Percentiles rank a stretch among this genome's conserved stretches.
Conservation (phyloP, 2,888 invertebrate species). For the Orthosia gothica region DNA sequence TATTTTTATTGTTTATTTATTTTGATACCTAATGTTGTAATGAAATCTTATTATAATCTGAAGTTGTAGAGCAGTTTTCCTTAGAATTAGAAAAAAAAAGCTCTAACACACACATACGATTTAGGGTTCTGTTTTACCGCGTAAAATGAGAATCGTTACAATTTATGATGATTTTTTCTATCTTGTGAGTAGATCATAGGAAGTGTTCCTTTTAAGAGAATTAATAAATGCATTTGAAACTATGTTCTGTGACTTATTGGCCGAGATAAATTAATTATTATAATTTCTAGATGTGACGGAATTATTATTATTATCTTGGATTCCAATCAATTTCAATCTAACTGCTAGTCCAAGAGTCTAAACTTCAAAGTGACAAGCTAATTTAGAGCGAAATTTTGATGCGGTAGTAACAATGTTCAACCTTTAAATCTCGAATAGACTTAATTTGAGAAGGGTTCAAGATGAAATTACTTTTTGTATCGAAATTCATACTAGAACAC, state of each 20-base stretch:
- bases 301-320: slow-evolving; percentile 10
- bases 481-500: too few species aligned
- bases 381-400: not conserved
- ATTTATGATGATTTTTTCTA: not conserved
- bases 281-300: slow-evolving; percentile 18
- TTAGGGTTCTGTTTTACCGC: not conserved
- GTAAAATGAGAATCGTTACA: not conserved
- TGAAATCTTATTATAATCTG: slow-evolving; percentile 6
- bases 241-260: slow-evolving; percentile 15
- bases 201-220: not conserved
- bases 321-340: not conserved
- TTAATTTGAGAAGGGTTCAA: too few species aligned
- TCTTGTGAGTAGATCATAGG: not conserved
- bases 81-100: slow-evolving; percentile 27
- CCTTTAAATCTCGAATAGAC: not conserved
- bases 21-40: slow-evolving; percentile 16
- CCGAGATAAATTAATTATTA: slow-evolving; percentile 13
- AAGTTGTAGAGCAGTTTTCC: slow-evolving; percentile 18
- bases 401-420: not conserved
- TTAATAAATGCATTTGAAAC: slow-evolving; percentile 1
- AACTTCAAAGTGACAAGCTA: not conserved
- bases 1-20: slow-evolving; percentile 51
- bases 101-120: slow-evolving; percentile 42
- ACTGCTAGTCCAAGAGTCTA: not conserved
- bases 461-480: too few species aligned